Evolutionary conservation across 2,797 vertebrate genomes (phyloP).

Genomic region (Myripristis jacobus): DNA sequence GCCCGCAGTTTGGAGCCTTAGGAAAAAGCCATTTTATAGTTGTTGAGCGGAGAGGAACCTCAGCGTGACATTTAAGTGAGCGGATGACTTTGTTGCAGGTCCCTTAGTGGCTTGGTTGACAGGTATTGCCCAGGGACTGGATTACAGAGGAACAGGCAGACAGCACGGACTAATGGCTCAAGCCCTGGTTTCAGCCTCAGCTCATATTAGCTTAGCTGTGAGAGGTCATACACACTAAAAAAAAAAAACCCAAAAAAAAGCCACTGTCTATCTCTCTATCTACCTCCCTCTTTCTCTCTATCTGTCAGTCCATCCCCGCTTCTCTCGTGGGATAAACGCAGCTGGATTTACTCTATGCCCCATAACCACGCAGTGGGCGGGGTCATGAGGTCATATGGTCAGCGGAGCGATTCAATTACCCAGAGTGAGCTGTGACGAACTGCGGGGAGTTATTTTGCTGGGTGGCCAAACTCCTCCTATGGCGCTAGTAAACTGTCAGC

Average conservation of each 20-base stretch:
- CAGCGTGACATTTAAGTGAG: slow-evolving; percentile 63
- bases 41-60: slow-evolving; percentile 49
- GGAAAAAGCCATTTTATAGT: slow-evolving; percentile 81
- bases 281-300: neutral
- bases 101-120: slow-evolving; percentile 41
- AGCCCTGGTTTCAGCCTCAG: slow-evolving; percentile 31
- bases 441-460: slow-evolving; percentile 53
- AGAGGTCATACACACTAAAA: no score
- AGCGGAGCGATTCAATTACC: slow-evolving; percentile 70
- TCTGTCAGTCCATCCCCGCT: slow-evolving; percentile 37
- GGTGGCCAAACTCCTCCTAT: slow-evolving; percentile 49
- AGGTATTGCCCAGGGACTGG: slow-evolving; percentile 37
- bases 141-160: slow-evolving; percentile 10
- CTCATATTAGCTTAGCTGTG: slow-evolving; percentile 27
- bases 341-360: slow-evolving; percentile 43
- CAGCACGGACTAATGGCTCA: slow-evolving; percentile 43
- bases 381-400: slow-evolving; percentile 61
- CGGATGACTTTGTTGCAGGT: slow-evolving; percentile 56
- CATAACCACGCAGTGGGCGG: slow-evolving; percentile 25
- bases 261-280: neutral
- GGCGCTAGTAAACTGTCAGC: slow-evolving; percentile 70
- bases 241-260: no score
- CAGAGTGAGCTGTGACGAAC: slow-evolving; percentile 66
- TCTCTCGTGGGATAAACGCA: slow-evolving; percentile 21
- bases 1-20: slow-evolving; percentile 73